phyloP scores from a whole-genome alignment of 2,797 vertebrate genomes.

The Hippoglossus hippoglossus region DNA sequence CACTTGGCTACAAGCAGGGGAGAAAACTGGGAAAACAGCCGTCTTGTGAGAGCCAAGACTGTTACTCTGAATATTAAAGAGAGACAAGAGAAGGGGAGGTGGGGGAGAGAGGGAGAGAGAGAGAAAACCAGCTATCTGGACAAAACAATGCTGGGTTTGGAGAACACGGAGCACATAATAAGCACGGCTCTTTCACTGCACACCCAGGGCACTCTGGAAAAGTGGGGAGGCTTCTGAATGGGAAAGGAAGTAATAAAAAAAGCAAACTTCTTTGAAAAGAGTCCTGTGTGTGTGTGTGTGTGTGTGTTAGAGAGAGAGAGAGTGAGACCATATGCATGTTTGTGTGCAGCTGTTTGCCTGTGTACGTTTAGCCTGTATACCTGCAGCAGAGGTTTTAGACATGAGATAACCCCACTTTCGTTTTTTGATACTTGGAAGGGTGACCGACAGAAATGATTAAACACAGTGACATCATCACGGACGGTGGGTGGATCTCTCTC shows the following conservation, averaged over 20 bases:
- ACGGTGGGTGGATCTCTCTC: slow-evolving; percentile 13
- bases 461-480: slow-evolving; percentile 32
- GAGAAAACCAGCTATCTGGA: slow-evolving; percentile 76
- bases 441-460: slow-evolving; percentile 15
- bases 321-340: slow-evolving; percentile 22
- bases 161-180: slow-evolving; percentile 82
- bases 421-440: slow-evolving; percentile 22
- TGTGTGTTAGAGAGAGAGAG: slow-evolving; percentile 21
- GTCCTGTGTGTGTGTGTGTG: slow-evolving; percentile 65
- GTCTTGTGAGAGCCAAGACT: slow-evolving; percentile 83
- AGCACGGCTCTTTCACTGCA: slow-evolving; percentile 81
- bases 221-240: slow-evolving; percentile 82
- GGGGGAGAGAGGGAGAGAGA: slow-evolving; percentile 55
- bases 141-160: slow-evolving; percentile 83
- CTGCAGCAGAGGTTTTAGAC: slow-evolving; percentile 14
- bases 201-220: slow-evolving; percentile 81
- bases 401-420: neutral
- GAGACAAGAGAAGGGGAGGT: slow-evolving; percentile 64
- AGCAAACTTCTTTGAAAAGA: slow-evolving; percentile 84
- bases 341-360: slow-evolving; percentile 52
- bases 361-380: neutral
- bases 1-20: slow-evolving; percentile 81
- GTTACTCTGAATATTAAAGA: slow-evolving; percentile 89
- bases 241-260: slow-evolving; percentile 88
- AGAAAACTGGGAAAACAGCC: slow-evolving; percentile 77